A percentile compares a stretch with the other conserved stretches of the same genome.
Evolutionary conservation across 1,140 invertebrate species (phyloP).

Genomic region (Drosophila funebris): DNA sequence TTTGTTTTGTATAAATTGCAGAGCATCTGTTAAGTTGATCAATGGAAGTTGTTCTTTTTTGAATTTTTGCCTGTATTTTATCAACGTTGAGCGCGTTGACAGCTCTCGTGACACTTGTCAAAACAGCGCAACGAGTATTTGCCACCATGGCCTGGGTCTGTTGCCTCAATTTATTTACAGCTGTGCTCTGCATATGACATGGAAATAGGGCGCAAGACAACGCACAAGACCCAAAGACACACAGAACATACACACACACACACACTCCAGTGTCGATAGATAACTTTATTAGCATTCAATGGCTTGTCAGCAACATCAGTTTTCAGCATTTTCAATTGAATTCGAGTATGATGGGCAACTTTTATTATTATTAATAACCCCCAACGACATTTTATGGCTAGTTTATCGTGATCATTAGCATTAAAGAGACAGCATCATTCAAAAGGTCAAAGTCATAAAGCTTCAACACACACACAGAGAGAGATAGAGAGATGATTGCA

Average conservation of each 20-base stretch:
- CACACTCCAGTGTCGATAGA: slow-evolving; percentile 36
- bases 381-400: slow-evolving; percentile 63
- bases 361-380: slow-evolving; percentile 66
- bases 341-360: slow-evolving; percentile 58
- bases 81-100: slow-evolving; percentile 53
- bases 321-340: slow-evolving; percentile 58
- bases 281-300: slow-evolving; percentile 64
- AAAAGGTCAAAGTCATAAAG: slow-evolving; percentile 76
- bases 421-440: slow-evolving; percentile 61
- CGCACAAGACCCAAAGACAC: slow-evolving; percentile 8
- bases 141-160: slow-evolving; percentile 25
- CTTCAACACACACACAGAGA: slow-evolving; percentile 30
- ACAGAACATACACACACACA: neutral
- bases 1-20: neutral
- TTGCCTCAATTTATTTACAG: slow-evolving; percentile 54
- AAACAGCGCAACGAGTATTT: slow-evolving; percentile 55
- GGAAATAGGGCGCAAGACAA: neutral
- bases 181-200: slow-evolving; percentile 27
- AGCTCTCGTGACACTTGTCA: slow-evolving; percentile 72
- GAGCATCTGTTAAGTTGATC: slow-evolving; percentile 9
- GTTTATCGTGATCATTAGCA: slow-evolving; percentile 62
- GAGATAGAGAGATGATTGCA: neutral
- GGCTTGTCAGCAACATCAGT: slow-evolving; percentile 18
- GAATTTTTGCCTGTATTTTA: slow-evolving; percentile 25
- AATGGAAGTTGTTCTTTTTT: neutral